Conservation (phyloP, 2,888 invertebrate genomes). For the Synanthedon myopaeformis region DNA sequence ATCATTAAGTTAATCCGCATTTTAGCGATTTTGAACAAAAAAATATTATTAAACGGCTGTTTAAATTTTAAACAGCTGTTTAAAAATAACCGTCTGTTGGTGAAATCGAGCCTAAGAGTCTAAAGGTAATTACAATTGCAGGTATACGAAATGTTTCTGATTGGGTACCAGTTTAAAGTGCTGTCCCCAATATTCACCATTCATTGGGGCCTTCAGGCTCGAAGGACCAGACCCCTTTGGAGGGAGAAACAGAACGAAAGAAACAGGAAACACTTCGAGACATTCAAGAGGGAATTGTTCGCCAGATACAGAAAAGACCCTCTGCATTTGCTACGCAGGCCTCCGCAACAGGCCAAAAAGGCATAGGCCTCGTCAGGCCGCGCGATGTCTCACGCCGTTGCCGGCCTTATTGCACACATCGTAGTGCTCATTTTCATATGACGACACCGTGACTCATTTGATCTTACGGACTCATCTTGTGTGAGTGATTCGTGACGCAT, state of each 20-base stretch:
- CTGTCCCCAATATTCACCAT: slow-evolving; percentile 90
- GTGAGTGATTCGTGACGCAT: no score
- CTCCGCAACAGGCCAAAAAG: slow-evolving; percentile 42
- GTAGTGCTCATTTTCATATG: background rate
- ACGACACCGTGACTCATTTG: background rate
- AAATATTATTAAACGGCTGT: no score
- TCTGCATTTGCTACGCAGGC: slow-evolving; percentile 49
- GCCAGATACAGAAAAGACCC: slow-evolving; percentile 78
- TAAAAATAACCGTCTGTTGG: no score
- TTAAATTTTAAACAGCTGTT: no score
- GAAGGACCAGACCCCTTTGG: slow-evolving; percentile 84
- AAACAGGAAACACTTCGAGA: slow-evolving; percentile 84
- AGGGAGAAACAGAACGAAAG: slow-evolving; percentile 87
- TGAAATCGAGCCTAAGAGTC: no score
- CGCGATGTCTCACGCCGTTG: slow-evolving; percentile 5
- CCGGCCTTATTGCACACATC: background rate
- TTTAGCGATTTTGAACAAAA: no score
- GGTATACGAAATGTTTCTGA: slow-evolving; percentile 94
- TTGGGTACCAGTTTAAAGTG: slow-evolving; percentile 89
- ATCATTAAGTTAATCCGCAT: no score
- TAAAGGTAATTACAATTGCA: slow-evolving; percentile 35
- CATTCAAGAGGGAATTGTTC: slow-evolving; percentile 85
- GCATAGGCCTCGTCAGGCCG: slow-evolving; percentile 65
- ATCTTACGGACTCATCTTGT: no score
- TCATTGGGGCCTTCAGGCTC: slow-evolving; percentile 89